These are phyloP conservation scores for Ochropleura leucogaster DNA, from an alignment of 2,888 invertebrate genomes.

Conservation along the genomic window DNA sequence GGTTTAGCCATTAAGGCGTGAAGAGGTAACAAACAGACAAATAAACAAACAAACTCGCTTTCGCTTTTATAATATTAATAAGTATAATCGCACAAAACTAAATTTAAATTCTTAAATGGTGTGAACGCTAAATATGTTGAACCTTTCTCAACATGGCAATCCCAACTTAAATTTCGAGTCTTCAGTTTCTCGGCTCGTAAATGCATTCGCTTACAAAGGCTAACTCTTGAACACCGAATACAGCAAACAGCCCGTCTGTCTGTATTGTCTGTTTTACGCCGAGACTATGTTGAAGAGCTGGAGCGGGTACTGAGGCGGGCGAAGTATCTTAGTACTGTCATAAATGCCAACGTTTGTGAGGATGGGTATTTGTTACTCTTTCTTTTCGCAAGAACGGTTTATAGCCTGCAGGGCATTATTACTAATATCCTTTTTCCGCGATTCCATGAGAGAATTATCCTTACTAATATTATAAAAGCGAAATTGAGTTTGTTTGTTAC, in stretches of 20 bases:
- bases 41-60: too few species aligned
- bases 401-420: too few species aligned
- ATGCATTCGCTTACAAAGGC: conserved; percentile 24
- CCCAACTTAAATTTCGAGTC: not conserved
- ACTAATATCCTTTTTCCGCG: too few species aligned
- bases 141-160: not conserved
- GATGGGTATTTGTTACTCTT: too few species aligned
- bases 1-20: too few species aligned
- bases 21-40: too few species aligned
- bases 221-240: not conserved
- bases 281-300: not conserved
- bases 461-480: too few species aligned
- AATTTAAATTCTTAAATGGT: not conserved
- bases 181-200: not conserved
- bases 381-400: too few species aligned
- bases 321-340: not conserved
- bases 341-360: too few species aligned
- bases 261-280: conserved; percentile 10
- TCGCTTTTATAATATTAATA: too few species aligned
- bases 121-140: not conserved
- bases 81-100: not conserved
- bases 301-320: not conserved
- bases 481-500: too few species aligned
- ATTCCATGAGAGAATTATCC: too few species aligned
- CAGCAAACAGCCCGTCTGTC: conserved; percentile 6